phyloP scores from a whole-genome alignment of 2,888 invertebrate genomes.

The Cosmorhoe ocellata region DNA sequence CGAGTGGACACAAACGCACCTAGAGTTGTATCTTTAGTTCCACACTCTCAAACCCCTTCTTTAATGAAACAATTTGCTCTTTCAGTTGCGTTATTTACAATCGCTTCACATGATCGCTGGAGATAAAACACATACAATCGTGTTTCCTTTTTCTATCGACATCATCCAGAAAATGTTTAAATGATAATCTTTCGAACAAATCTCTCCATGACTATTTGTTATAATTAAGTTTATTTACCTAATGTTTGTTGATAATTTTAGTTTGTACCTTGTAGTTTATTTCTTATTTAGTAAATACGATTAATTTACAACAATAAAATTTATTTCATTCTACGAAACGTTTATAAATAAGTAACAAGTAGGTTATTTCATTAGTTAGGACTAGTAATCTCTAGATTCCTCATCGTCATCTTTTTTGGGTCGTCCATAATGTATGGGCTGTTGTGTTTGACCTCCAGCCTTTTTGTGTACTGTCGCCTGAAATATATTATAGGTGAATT shows the following conservation, averaged over 20 bases:
- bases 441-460: constrained; percentile 55
- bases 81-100: constrained; percentile 89
- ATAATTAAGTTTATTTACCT: too few species aligned
- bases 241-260: too few species aligned
- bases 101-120: constrained; percentile 92
- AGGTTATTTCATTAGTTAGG: constrained; percentile 18
- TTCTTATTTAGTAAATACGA: background rate
- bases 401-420: constrained; percentile 60
- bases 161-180: too few species aligned
- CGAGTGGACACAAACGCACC: too few species aligned
- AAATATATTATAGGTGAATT: constrained; percentile 21
- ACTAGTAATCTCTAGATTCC: constrained; percentile 72
- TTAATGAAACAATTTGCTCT: too few species aligned
- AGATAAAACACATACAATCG: constrained; percentile 94
- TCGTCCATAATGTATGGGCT: constrained; percentile 62
- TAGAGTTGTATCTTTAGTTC: too few species aligned
- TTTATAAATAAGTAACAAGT: constrained; percentile 27
- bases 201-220: too few species aligned
- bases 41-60: too few species aligned
- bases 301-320: too few species aligned
- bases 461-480: constrained; percentile 77
- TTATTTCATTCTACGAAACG: constrained; percentile 7
- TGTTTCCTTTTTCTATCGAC: constrained; percentile 93
- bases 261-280: too few species aligned
- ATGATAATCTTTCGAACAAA: constrained; percentile 46